Base-by-base conservation (phyloP, 2,888 invertebrate species). In the Plemyria rubiginata region DNA sequence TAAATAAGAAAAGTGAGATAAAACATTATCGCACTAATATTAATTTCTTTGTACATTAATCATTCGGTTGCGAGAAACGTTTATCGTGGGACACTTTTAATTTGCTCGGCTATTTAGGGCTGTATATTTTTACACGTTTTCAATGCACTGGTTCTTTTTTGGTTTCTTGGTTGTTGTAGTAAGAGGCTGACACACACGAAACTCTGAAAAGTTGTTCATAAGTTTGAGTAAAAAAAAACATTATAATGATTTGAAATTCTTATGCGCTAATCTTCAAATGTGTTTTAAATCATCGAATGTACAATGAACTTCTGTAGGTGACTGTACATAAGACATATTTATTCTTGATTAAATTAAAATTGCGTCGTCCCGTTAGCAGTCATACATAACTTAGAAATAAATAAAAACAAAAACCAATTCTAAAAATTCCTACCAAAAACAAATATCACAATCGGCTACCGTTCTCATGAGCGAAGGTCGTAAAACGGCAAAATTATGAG, bases 1-100 rank as follows among this genome's bases (percentile, higher is more conserved):
- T 92, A 90, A 92, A 91, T 92, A 91, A 84, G 74, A 76, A 65
- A 66, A 71, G 76, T 72, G 76, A 88, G 88, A 90, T 88, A 90
- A 85, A 83, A 82, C 86, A 87, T 88, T 91, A 92, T 92, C 91
- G 85, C 81, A 76, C 76, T 84, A 84, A 84, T 90, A 90, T 92
- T 92, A 90, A 92, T 91, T 91, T 87, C 85, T 74, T 78, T 75
- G 54, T 61, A 75, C 90, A 92, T 92, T 92, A 85, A 92, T 92
- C 92, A 91, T 90, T 74, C 75, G 65, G 43, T 64, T 69, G 66
- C 77, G 80, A 78, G 82, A 80, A 77, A 71, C 70, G 68, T 79
- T 81, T 81, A 59, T 59, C 54, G 69, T 70, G 66, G 74, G 78
- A 78, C 74, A 73, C 71, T 82, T 86, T 86, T 87, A 86, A 87